Conservation (phyloP, 2,113 vertebrate genomes). For the Eublepharis macularius region DNA sequence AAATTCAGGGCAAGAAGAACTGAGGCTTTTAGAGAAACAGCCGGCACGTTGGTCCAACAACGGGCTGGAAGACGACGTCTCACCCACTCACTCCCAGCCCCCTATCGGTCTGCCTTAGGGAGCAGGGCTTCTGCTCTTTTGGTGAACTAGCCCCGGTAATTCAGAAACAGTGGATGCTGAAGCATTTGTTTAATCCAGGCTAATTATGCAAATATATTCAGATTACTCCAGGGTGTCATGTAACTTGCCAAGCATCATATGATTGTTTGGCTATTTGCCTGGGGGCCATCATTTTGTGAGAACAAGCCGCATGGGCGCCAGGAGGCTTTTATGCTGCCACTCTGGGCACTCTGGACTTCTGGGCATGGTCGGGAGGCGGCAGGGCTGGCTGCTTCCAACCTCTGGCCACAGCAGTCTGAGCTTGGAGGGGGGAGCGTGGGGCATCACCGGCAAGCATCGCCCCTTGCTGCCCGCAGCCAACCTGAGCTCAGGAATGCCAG, state of each 20-base stretch:
- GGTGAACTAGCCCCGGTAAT: neutral
- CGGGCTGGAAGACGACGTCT: neutral
- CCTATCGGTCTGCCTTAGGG: neutral
- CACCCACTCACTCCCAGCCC: neutral
- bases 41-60: neutral
- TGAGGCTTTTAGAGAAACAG: neutral
- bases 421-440: too few relatives aligned
- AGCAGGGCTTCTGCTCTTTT: neutral
- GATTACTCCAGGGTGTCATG: conserved; percentile 11
- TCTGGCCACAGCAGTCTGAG: neutral
- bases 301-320: neutral
- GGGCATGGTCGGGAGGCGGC: neutral
- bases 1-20: neutral
- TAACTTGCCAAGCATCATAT: neutral
- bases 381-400: too few relatives aligned
- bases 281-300: conserved; percentile 12
- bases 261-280: conserved; percentile 12
- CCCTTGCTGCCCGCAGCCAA: too few relatives aligned
- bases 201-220: conserved; percentile 26
- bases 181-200: conserved; percentile 2
- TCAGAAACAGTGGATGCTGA: neutral
- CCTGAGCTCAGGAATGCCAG: too few relatives aligned
- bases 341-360: neutral
- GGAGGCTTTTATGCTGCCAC: neutral
- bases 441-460: too few relatives aligned